Evolutionary conservation across 2,888 invertebrate species (phyloP), one percentile per base, ranked within the genome.

Genomic region (Pollenia angustigena): DNA sequence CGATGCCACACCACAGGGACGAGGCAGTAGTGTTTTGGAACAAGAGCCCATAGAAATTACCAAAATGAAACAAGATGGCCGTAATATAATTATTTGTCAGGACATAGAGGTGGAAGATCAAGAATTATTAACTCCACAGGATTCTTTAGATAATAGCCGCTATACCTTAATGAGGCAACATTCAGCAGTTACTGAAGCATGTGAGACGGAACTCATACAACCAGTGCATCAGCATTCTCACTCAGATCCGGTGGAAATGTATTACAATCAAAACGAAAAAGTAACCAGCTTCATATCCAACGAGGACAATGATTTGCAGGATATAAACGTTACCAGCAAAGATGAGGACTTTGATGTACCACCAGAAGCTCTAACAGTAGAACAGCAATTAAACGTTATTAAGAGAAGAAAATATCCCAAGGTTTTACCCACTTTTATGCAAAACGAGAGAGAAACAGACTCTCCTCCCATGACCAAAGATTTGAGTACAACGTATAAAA

Each of bases 401-500:
- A 96, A 96, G 92, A 94, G 96, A 82, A 94, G 97, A 89, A 97
- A 97, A 91, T 97, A 96, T 91, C 97, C 97, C 0, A 97, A 97
- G 94, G 97, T 97, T 1, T 92, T 97, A 48, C 97, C 97, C n/a
- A 97, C 97, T 42, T 58, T 75, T 4, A 74, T 81, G 42, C 62
- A 75, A 8, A 58, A 48, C 9, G 80, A 82, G 74, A 52, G 87
- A 14, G 69, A 72, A 14, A 86, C 85, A 1, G 89, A 89, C 18
- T 88, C 89, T 6, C 88, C 89, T 44, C 89, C 89, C 60, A 89
- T 89, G 89, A 90, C 90, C 4, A 81, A 81, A 54, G 89, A 90
- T 54, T 78, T 89, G 50, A 88, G 89, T 40, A 89, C 81, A 90
- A 88, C 88, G 23, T 89, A 90, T 60, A 96, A 96, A 90, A 93